Evolutionary conservation across 2,113 vertebrate species (phyloP).

Genomic region (Gorsachius goisagi): DNA sequence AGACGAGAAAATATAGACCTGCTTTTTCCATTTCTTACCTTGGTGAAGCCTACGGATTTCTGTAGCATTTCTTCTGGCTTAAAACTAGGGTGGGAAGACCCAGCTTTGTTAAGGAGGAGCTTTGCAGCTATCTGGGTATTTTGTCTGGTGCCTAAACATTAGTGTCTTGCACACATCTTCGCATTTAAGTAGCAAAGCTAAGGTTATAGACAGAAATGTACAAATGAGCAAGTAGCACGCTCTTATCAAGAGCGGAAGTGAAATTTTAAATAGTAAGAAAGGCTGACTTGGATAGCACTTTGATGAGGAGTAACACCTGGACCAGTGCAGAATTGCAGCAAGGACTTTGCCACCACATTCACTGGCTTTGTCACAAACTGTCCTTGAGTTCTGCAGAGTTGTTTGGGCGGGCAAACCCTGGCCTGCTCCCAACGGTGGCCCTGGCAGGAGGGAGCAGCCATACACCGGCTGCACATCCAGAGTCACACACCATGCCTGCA

Average conservation of each 20-base stretch:
- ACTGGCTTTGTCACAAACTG: neutral
- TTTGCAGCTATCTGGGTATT: neutral
- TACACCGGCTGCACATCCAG: rapidly evolving
- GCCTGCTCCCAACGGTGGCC: rapidly evolving
- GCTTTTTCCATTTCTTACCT: neutral
- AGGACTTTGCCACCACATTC: neutral
- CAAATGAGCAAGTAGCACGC: neutral
- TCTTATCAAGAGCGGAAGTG: neutral
- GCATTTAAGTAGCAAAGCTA: neutral
- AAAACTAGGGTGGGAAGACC: neutral
- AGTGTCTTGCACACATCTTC: neutral
- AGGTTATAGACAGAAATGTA: neutral
- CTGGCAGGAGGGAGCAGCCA: neutral
- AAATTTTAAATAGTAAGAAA: neutral
- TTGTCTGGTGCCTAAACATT: neutral
- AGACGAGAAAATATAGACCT: neutral
- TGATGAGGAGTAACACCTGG: neutral
- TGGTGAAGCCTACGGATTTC: neutral
- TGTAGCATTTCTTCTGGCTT: neutral
- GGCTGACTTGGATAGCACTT: neutral
- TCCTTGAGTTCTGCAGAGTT: neutral
- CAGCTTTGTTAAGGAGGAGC: neutral
- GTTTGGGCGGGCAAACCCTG: neutral
- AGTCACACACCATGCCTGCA: rapidly evolving
- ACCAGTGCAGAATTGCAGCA: neutral